These are phyloP conservation scores for Pantelozetes paolii DNA, from an alignment of 2,888 invertebrate genomes.

Conservation along the genomic window DNA sequence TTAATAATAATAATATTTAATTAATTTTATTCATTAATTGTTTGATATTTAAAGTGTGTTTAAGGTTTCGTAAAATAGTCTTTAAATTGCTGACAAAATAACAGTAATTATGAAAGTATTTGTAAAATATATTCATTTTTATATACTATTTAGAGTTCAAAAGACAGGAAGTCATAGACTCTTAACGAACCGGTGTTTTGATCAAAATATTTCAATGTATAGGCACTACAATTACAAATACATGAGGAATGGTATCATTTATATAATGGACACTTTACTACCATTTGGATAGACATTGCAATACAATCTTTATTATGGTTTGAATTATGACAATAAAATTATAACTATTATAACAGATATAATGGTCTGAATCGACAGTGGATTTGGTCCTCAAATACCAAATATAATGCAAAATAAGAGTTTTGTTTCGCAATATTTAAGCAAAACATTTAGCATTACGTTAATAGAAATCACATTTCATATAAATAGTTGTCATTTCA, in stretches of 20 bases:
- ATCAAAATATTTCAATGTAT: neutral
- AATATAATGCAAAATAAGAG: too few species aligned
- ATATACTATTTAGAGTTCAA: neutral
- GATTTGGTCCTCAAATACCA: too few species aligned
- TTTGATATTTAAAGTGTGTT: too few species aligned
- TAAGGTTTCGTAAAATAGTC: too few species aligned
- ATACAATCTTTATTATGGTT: neutral
- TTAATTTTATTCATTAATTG: too few species aligned
- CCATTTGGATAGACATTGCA: neutral
- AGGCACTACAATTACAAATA: neutral
- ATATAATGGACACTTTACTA: neutral
- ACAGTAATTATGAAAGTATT: too few species aligned
- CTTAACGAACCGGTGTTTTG: neutral
- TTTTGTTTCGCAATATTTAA: too few species aligned
- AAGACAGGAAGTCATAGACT: constrained; percentile 4
- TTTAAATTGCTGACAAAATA: too few species aligned
- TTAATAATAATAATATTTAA: too few species aligned
- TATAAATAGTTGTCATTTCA: constrained; percentile 6
- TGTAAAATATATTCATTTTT: neutral
- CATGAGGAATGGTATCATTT: neutral
- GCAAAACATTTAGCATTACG: constrained; percentile 8
- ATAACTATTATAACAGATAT: too few species aligned
- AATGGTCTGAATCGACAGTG: too few species aligned
- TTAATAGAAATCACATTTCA: too few species aligned
- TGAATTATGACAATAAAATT: constrained; percentile 1